Base-by-base conservation (phyloP, 2,888 invertebrate genomes). In the Desoria tigrina region DNA sequence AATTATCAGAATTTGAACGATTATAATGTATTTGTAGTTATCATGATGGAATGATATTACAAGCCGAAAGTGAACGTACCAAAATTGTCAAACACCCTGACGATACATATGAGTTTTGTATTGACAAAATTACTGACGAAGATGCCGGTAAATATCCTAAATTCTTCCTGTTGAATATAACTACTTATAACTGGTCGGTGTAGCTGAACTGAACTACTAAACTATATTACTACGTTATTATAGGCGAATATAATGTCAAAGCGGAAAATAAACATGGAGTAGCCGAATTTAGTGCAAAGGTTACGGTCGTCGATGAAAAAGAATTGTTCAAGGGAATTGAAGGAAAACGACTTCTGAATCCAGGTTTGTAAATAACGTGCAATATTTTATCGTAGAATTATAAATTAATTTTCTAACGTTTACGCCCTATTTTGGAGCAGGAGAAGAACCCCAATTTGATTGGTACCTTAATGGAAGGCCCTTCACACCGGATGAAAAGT, bases 401-500 rank as follows among this genome's bases (percentile, higher is more conserved):
- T n/a, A n/a, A n/a, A n/a, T n/a, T 39, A 39, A 39, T 39, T 39
- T n/a, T 21, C 21, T 11, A 18, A 7, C 49, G 7, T 49, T 49
- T 14, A 21, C 21, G 9, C 18, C 7, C 7, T 49, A 11, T 7
- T 49, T 49, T n/a, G 7, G 7, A 6, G 16, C 21, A 57, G 56
- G 92, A 1, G 88, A 89, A 79, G 88, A 89, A 76, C 85, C 93
- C 0, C 81, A 84, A 9, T 94, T 94, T 80, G 82, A 85, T 21
- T 75, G 94, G 94, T 89, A 90, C 77, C 87, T 90, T 60, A 93
- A 94, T 79, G 94, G 94, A 0, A 84, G 86, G 69, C 84, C 88
- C 1, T 93, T 93, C 77, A 90, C 92, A 79, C 92, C 94, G 1
- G 92, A 93, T 78, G 94, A 94, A 79, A 86, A 94, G 68, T 94